Evolutionary conservation across 2,113 vertebrate genomes (phyloP).

Genomic region (Agapornis roseicollis): DNA sequence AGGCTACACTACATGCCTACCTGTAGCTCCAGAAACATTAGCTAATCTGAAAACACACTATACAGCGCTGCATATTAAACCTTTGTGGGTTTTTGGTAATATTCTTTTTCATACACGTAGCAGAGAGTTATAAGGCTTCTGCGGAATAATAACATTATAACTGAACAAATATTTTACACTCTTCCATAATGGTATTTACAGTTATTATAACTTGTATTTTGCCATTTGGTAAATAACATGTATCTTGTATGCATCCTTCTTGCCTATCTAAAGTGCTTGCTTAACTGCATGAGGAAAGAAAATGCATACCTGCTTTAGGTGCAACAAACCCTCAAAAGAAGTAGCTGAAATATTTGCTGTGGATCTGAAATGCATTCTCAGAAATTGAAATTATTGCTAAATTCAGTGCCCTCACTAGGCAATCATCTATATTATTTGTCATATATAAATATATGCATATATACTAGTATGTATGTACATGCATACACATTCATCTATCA

Average conservation of each 20-base stretch:
- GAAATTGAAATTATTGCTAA: constrained; percentile 64
- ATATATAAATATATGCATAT: constrained; percentile 61
- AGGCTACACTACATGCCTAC: constrained; percentile 67
- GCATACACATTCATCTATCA: constrained; percentile 58
- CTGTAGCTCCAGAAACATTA: constrained; percentile 44
- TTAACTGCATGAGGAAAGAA: constrained; percentile 38
- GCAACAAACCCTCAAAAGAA: constrained; percentile 8
- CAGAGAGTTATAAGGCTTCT: constrained; percentile 76
- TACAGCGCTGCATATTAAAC: constrained; percentile 54
- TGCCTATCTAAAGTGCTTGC: constrained; percentile 71
- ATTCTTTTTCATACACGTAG: constrained; percentile 64
- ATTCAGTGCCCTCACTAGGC: constrained; percentile 48
- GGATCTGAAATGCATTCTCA: constrained; percentile 47
- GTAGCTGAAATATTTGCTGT: constrained; percentile 10
- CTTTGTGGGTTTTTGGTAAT: constrained; percentile 63
- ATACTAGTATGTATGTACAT: constrained; percentile 60
- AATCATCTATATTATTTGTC: constrained; percentile 22
- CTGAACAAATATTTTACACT: constrained; percentile 75
- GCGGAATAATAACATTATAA: constrained; percentile 70
- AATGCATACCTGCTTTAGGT: constrained; percentile 31
- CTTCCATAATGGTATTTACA: constrained; percentile 69
- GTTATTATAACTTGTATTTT: constrained; percentile 23
- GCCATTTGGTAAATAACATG: constrained; percentile 42
- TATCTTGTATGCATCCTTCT: constrained; percentile 44
- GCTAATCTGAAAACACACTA: constrained; percentile 51